phyloP scores from a whole-genome alignment of 2,888 invertebrate genomes.

The Aleiodes leptofemur region DNA sequence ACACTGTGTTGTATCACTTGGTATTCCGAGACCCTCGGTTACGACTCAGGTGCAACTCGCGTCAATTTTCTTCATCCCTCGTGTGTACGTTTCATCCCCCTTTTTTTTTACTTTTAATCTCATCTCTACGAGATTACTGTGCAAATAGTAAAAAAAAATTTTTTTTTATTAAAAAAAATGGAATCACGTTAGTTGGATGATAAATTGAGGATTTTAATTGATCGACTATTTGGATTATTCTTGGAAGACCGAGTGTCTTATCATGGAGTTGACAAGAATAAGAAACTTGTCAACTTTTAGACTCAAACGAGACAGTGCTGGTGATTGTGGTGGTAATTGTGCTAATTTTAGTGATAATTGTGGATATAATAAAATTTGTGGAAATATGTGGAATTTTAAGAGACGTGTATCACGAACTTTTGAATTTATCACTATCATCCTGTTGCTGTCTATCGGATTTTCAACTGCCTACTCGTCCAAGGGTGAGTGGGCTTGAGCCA shows the following conservation, averaged over 20 bases:
- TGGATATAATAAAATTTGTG: constrained; percentile 10
- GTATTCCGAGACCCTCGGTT: constrained; percentile 39
- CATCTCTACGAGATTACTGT: not conserved
- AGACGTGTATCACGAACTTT: constrained; percentile 6
- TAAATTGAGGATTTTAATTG: not conserved
- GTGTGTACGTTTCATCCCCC: not conserved
- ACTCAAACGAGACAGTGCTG: constrained; percentile 40
- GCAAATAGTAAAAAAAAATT: no score
- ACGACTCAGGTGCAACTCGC: constrained; percentile 38
- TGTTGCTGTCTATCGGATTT: constrained; percentile 47
- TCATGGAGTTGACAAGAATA: constrained; percentile 20
- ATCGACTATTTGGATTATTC: not conserved
- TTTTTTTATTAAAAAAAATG: not conserved
- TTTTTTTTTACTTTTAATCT: constrained; percentile 7
- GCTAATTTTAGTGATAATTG: constrained; percentile 19
- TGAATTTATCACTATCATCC: constrained; percentile 31
- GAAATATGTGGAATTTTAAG: not conserved
- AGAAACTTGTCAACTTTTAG: constrained; percentile 17
- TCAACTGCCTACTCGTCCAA: constrained; percentile 40
- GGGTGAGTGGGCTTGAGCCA: constrained; percentile 35
- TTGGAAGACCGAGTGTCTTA: not conserved
- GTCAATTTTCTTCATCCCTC: constrained; percentile 14
- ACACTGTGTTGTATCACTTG: constrained; percentile 39
- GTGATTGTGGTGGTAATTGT: constrained; percentile 33
- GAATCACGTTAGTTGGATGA: not conserved